Percentiles rank a stretch among this genome's conserved stretches.
phyloP scores from a whole-genome alignment of 2,113 vertebrate genomes.

The Notothenia rossii region DNA sequence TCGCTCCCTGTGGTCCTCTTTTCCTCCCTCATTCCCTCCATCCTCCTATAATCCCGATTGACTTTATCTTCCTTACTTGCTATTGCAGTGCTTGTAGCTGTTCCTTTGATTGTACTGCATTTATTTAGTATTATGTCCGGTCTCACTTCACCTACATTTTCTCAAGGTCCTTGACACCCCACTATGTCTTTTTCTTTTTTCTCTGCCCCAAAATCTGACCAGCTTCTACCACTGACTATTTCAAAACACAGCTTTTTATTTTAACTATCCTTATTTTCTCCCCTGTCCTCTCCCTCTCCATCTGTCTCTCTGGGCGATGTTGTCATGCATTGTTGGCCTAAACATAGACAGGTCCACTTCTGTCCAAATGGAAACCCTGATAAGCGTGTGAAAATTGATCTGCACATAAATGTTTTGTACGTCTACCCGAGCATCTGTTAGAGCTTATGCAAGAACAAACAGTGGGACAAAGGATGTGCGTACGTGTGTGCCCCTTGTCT shows the following conservation, averaged over 20 bases:
- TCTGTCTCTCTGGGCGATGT: background rate
- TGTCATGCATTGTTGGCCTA: conserved; percentile 49
- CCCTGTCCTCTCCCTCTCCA: conserved; percentile 3
- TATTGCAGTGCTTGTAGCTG: conserved; percentile 2
- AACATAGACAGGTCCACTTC: conserved; percentile 41
- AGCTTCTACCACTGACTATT: conserved; percentile 1
- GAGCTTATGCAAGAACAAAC: conserved; percentile 29
- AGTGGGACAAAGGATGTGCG: background rate
- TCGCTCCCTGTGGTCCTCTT: conserved; percentile 38
- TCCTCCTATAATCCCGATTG: conserved; percentile 22
- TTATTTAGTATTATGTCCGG: conserved; percentile 1
- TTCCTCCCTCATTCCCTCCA: conserved; percentile 44
- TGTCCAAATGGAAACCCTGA: conserved; percentile 44
- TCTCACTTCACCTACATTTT: conserved; percentile 31
- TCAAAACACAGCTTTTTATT: conserved; percentile 3
- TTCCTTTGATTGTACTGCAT: conserved; percentile 16
- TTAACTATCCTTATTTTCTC: background rate
- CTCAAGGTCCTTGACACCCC: background rate
- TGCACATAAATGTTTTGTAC: conserved; percentile 31
- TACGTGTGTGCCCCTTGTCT: background rate
- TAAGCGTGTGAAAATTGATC: conserved; percentile 30
- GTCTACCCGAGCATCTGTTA: conserved; percentile 7
- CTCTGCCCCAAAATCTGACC: background rate
- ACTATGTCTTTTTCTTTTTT: background rate
- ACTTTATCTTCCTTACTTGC: conserved; percentile 20